Conservation (phyloP, 2,113 vertebrate genomes). For the Laterallus jamaicensis region DNA sequence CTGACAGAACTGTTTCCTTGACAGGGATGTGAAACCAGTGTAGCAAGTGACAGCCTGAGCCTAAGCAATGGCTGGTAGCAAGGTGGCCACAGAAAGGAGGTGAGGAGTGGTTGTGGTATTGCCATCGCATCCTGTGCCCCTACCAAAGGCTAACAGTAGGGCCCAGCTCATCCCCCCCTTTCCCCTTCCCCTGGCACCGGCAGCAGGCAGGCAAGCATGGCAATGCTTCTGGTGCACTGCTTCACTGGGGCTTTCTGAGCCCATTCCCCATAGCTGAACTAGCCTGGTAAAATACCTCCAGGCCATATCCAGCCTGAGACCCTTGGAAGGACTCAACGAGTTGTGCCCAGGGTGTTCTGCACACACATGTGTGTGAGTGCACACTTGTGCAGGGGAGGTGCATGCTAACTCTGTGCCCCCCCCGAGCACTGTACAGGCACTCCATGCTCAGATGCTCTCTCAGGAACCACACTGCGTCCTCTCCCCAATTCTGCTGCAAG, state of each 20-base stretch:
- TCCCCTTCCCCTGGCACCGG: not conserved
- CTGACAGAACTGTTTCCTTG: not conserved
- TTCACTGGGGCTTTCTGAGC: not conserved
- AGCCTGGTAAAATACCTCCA: not conserved
- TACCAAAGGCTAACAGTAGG: not conserved
- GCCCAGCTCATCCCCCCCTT: not conserved
- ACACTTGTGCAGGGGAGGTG: not conserved
- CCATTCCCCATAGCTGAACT: not conserved
- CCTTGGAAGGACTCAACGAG: not conserved
- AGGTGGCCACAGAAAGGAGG: not conserved
- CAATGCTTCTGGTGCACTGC: fast-evolving
- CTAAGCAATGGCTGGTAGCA: not conserved
- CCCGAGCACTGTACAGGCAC: not conserved
- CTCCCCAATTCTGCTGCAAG: not conserved
- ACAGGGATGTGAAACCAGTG: not conserved
- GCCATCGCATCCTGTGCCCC: not conserved
- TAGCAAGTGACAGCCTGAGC: not conserved
- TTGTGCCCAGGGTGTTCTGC: not conserved
- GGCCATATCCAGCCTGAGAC: not conserved
- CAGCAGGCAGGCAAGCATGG: not conserved
- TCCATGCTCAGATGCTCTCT: not conserved
- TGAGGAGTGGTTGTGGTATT: not conserved
- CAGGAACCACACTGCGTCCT: fast-evolving
- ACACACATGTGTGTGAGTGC: fast-evolving
- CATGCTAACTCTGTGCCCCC: not conserved